phyloP scores from a whole-genome alignment of 2,888 invertebrate species.

The Diogma glabrata region DNA sequence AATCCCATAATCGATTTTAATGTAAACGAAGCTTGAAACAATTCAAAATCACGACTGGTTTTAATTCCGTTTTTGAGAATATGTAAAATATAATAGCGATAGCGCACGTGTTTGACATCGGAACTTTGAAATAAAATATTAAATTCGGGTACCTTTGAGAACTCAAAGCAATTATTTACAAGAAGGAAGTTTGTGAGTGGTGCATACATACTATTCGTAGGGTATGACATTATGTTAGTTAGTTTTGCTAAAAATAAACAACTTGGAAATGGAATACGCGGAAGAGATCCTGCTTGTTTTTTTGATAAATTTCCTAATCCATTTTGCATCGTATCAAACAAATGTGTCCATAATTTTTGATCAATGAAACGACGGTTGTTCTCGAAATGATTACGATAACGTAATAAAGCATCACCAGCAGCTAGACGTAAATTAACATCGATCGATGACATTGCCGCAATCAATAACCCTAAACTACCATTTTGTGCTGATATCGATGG shows the following conservation, averaged over 20 bases:
- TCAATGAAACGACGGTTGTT: conserved; percentile 21
- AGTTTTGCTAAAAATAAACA: conserved; percentile 31
- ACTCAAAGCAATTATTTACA: conserved; percentile 63
- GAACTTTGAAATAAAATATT: conserved; percentile 72
- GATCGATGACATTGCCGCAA: conserved; percentile 58
- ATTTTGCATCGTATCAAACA: conserved; percentile 33
- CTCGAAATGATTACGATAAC: conserved; percentile 64
- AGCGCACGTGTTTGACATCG: conserved; percentile 53
- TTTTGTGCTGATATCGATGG: conserved; percentile 56
- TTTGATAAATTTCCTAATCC: conserved; percentile 26
- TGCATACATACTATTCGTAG: conserved; percentile 63
- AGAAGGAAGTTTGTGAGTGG: conserved; percentile 67
- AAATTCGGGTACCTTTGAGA: conserved; percentile 77
- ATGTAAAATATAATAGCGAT: conserved; percentile 67
- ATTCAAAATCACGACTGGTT: conserved; percentile 58
- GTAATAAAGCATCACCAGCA: conserved; percentile 60
- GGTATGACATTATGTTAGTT: conserved; percentile 57
- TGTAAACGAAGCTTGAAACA: conserved; percentile 59
- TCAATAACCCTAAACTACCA: conserved; percentile 57
- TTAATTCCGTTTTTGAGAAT: conserved; percentile 65
- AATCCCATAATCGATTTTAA: conserved; percentile 68
- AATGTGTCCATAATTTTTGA: conserved; percentile 32
- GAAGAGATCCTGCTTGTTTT: conserved; percentile 19
- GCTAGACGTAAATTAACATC: conserved; percentile 55
- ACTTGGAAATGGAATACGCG: conserved; percentile 31